Base-by-base conservation (phyloP, 1,140 invertebrate genomes). In the Planococcus citri region DNA sequence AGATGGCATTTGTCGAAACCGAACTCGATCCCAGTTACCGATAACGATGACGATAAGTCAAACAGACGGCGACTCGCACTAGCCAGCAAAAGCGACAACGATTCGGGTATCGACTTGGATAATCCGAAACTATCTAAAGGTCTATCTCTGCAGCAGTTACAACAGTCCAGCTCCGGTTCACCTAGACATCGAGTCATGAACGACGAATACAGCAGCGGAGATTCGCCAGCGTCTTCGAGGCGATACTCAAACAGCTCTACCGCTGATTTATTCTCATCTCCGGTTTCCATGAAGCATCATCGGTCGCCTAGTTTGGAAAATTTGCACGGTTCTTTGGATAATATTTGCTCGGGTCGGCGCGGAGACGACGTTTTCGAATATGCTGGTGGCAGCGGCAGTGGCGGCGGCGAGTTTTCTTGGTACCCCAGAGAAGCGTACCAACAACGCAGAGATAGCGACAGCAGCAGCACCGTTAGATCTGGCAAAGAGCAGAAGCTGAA, bases 1-100 rank as follows among this genome's bases (percentile, higher is more conserved):
- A 82, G 86, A 57, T 88, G 86, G 86, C 83, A 85, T 70, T 80
- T 76, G 41, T 79, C 86, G 27, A 85, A 84, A 76, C 85, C 83
- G 22, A 87, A 87, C 76, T 80, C 80, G 61, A 82, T 84, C 58
- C 79, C 84, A 6, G 83, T 83, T 70, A 77, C 80, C 37, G 83
- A 84, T 73, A 83, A 82, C 71, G 79, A 80, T 33, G 72, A 71
- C 21, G 73, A 72, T 17, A 38, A 61, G 10, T 33, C 25, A 38
- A 69, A 41, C 68, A 69, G 67, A 37, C 68, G 70, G n/a, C 69
- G 68, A 41, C 17, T 69, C 1, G 20, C 60, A 17, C 17, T 64
- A 9, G 21, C 60, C 60, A 64, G 60, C 22, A 73, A 71, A 64
- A 73, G 72, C 27, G 75, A 76, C 41, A 74, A 74, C 71, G 75